Evolutionary conservation across 2,888 invertebrate species (phyloP).

Genomic region (Anodontia alba): DNA sequence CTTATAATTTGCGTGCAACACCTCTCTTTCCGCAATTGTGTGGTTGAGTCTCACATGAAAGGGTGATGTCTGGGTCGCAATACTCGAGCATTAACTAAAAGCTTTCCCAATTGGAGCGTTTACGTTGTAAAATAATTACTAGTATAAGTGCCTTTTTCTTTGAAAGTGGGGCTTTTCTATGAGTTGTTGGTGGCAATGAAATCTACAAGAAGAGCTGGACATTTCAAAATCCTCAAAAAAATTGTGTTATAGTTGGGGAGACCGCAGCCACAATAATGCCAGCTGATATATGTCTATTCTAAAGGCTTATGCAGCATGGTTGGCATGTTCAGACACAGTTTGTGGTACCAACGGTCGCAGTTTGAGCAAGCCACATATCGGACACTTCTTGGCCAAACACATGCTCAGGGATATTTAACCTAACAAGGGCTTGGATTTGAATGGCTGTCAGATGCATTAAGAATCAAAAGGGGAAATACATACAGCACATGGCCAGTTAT

Average conservation of each 20-base stretch:
- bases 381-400: background rate
- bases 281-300: background rate
- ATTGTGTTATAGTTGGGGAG: constrained; percentile 13
- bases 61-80: background rate
- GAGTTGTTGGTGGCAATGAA: background rate
- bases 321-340: background rate
- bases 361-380: background rate
- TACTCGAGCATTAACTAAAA: constrained; percentile 9
- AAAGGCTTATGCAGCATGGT: background rate
- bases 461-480: background rate
- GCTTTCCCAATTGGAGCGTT: background rate
- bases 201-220: background rate
- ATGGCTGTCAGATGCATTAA: constrained; percentile 30
- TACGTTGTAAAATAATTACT: constrained; percentile 14
- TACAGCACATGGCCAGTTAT: background rate
- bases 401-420: background rate
- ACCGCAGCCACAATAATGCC: constrained; percentile 20
- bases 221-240: constrained; percentile 12
- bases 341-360: background rate
- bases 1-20: background rate
- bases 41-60: constrained; percentile 18
- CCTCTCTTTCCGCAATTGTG: constrained; percentile 1
- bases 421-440: constrained; percentile 28
- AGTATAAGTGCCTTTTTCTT: background rate
- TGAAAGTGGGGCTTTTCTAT: background rate